Evolutionary conservation across 2,113 vertebrate genomes (phyloP), one percentile per base, ranked within the genome.

Genomic region (Chlorodrepanis virens): DNA sequence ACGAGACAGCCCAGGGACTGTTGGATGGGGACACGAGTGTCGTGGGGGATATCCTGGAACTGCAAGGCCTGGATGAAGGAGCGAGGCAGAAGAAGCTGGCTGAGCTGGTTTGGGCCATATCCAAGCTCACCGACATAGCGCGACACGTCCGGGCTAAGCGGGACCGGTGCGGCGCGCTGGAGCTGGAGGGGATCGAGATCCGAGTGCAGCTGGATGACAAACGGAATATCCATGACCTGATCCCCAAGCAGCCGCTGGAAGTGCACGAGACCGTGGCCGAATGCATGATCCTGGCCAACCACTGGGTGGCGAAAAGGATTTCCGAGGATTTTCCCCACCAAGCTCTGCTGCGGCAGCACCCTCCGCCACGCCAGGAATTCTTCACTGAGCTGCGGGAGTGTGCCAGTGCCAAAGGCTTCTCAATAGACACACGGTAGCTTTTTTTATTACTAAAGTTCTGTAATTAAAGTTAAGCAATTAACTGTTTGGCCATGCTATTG

Each of bases 211-310:
- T 99, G 69, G 99, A 99, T 20, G 98, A 98, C 35, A 97, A 98
- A 47, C 98, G 97, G 61, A 99, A 99, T 59, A 99, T 99, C 77
- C 97, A 97, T 0, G 99, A 99, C 52, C 98, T 99, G 65, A 98
- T 99, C 40, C 99, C 99, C 20, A 98, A 97, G 37, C 99, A 99
- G 96, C 99, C 99, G 0, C 98, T 99, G 93, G 99, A 99, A 94
- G 98, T 99, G 70, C 99, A 99, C 0, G 99, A 99, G 98, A 99
- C 98, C 0, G 99, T 99, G 71, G 99, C 99, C 0, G 99, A 99
- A 76, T 99, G 99, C 91, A 99, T 99, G 99, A 99, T 99, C 88
- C 98, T 99, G 31, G 99, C 99, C 96, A 99, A 99, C 98, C 99
- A 99, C 98, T 99, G 99, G 99, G 99, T 99, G 91, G 99, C 99